Evolutionary conservation across 2,113 vertebrate species (phyloP).

Genomic region (Ammodytes marinus): DNA sequence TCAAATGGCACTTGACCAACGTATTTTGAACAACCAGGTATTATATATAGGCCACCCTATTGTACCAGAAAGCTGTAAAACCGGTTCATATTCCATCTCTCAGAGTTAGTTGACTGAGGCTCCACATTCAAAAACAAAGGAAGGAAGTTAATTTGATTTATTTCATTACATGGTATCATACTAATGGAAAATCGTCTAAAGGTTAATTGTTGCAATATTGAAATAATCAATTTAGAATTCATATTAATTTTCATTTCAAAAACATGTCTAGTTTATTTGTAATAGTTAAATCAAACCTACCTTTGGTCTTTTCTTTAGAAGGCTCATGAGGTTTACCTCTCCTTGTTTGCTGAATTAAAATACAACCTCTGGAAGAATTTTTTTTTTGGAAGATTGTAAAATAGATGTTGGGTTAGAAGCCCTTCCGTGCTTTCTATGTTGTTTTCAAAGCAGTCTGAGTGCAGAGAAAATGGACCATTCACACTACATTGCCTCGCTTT

Average conservation of each 20-base stretch:
- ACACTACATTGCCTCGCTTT: conserved; percentile 15
- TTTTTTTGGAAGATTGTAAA: background rate
- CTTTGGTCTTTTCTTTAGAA: background rate
- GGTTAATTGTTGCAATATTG: background rate
- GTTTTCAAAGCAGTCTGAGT: conserved; percentile 36
- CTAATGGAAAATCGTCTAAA: background rate
- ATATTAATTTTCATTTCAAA: too few species aligned
- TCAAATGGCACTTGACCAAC: conserved; percentile 20
- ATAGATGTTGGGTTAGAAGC: conserved; percentile 1
- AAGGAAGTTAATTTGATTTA: background rate
- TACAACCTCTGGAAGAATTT: background rate
- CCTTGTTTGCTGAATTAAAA: background rate
- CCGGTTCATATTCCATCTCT: background rate
- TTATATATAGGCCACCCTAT: background rate
- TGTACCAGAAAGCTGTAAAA: background rate
- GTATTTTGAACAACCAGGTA: background rate
- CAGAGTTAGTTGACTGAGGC: background rate
- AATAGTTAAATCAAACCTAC: too few species aligned
- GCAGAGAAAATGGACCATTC: conserved; percentile 29
- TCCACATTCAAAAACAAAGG: background rate
- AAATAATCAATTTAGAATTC: too few species aligned
- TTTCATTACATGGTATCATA: background rate
- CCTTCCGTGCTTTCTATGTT: background rate
- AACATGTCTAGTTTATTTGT: too few species aligned
- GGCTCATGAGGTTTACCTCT: background rate